Conservation (phyloP, 2,888 invertebrate genomes). For the Ochlodes sylvanus region DNA sequence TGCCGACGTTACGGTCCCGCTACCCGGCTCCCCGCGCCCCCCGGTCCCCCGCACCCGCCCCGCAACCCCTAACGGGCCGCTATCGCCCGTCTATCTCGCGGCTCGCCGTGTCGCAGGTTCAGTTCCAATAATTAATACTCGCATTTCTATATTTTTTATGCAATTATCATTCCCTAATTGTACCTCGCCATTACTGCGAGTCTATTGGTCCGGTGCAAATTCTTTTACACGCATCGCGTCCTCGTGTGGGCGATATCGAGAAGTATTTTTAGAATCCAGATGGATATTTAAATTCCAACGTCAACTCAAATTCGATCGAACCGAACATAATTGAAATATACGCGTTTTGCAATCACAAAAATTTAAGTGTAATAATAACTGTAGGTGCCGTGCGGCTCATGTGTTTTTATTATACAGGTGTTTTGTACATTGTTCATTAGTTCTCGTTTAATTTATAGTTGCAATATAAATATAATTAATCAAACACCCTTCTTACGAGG, state of each 20-base stretch:
- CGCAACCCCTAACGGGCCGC: conserved; percentile 42
- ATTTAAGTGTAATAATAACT: conserved; percentile 10
- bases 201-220: conserved; percentile 4
- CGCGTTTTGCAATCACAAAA: not conserved
- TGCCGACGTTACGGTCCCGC: conserved; percentile 69
- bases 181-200: conserved; percentile 9
- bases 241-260: not conserved
- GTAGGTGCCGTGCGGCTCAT: conserved; percentile 9
- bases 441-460: conserved; percentile 20
- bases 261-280: not conserved
- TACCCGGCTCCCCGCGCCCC: conserved; percentile 46
- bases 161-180: conserved; percentile 32
- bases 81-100: conserved; percentile 37
- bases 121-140: conserved; percentile 34
- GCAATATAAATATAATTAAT: conserved; percentile 15
- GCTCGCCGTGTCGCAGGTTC: conserved; percentile 12
- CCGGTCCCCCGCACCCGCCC: conserved; percentile 27
- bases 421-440: conserved; percentile 2
- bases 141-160: conserved; percentile 30
- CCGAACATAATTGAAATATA: too few species aligned
- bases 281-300: not conserved
- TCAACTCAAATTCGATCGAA: too few species aligned
- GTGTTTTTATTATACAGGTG: conserved; percentile 7
- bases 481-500: conserved; percentile 2
- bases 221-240: conserved; percentile 1